Conservation (phyloP, 2,797 vertebrate species). For the Meriones psammophilus region DNA sequence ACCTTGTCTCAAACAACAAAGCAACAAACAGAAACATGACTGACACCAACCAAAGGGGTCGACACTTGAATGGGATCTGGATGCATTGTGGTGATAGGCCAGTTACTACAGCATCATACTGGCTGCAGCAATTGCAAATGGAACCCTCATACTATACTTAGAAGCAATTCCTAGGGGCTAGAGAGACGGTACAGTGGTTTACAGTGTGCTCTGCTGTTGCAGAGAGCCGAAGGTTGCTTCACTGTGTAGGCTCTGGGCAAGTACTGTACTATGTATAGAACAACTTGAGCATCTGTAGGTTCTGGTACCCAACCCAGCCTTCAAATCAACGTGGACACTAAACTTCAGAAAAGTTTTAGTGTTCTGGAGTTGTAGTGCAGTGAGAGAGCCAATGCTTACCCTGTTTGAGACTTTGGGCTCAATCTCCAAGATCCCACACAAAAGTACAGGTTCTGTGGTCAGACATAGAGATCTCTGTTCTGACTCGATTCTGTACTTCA, state of each 20-base stretch:
- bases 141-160: not conserved
- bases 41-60: not conserved
- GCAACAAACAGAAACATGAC: not conserved
- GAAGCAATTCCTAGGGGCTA: not conserved
- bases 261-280: not conserved
- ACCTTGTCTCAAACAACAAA: not conserved
- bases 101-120: not conserved
- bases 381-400: not conserved
- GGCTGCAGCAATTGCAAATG: not conserved
- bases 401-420: not conserved
- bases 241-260: not conserved
- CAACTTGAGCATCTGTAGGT: not conserved
- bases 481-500: not conserved
- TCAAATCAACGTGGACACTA: not conserved
- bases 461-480: not conserved
- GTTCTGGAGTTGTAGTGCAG: not conserved
- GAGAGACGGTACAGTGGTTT: not conserved
- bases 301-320: not conserved
- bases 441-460: not conserved
- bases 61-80: not conserved
- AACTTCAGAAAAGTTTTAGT: too few species aligned
- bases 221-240: not conserved
- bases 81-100: too few species aligned
- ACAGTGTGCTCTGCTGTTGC: not conserved
- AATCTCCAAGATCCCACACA: not conserved